A percentile compares a stretch with the other conserved stretches of the same genome.
phyloP scores from a whole-genome alignment of 2,797 vertebrate genomes.

The Gymnoscopelus microlampas region DNA sequence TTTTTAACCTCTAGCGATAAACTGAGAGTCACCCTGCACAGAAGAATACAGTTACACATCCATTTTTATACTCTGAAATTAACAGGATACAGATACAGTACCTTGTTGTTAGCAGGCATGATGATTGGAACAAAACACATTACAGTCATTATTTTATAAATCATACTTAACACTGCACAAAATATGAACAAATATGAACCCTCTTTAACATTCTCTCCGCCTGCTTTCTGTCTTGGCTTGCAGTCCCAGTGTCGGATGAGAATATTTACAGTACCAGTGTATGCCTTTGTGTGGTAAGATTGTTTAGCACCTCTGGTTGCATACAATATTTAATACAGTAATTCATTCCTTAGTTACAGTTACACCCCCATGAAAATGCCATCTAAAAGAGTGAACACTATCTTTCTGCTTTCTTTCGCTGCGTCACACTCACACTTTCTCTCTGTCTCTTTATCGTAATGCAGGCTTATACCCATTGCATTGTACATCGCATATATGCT shows the following conservation, averaged over 20 bases:
- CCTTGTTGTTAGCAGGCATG: too few relatives aligned
- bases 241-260: slow-evolving; percentile 48
- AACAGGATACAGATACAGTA: too few relatives aligned
- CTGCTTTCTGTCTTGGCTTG: slow-evolving; percentile 14
- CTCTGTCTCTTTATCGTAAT: slow-evolving; percentile 6
- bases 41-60: too few relatives aligned
- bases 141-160: too few relatives aligned
- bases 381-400: background rate
- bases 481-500: slow-evolving; percentile 68
- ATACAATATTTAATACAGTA: background rate
- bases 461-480: slow-evolving; percentile 69
- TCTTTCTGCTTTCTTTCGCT: background rate
- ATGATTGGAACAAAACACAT: too few relatives aligned
- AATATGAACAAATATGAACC: background rate
- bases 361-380: background rate
- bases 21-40: too few relatives aligned
- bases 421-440: background rate
- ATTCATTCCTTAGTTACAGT: background rate
- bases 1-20: too few relatives aligned
- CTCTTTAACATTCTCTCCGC: background rate
- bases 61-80: too few relatives aligned
- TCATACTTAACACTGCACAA: too few relatives aligned
- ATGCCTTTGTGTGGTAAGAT: slow-evolving; percentile 75
- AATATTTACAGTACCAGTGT: slow-evolving; percentile 42
- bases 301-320: background rate